Percentiles rank a stretch among this genome's conserved stretches.
phyloP scores from a whole-genome alignment of 1,140 invertebrate genomes.

The Lepidotrigona ventralis region DNA sequence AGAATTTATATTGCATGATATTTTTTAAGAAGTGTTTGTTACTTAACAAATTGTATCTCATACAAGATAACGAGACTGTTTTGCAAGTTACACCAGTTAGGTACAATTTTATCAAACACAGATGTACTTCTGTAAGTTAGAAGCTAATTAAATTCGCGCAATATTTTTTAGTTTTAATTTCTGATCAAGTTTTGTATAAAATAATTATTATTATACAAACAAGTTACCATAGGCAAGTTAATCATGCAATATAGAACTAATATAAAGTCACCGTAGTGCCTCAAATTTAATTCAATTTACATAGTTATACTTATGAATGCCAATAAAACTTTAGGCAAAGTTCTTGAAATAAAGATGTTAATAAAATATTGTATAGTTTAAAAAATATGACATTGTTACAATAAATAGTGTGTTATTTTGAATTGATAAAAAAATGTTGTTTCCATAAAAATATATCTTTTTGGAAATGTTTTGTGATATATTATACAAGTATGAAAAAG shows the following conservation, averaged over 20 bases:
- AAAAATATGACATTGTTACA: conserved; percentile 40
- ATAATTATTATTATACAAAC: conserved; percentile 3
- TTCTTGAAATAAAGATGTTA: conserved; percentile 31
- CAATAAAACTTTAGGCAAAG: conserved; percentile 36
- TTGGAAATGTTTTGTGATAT: conserved; percentile 23
- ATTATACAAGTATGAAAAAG: conserved; percentile 12
- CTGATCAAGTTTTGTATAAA: background rate
- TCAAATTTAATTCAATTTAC: conserved; percentile 54
- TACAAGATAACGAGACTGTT: conserved; percentile 5
- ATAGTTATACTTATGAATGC: conserved; percentile 35
- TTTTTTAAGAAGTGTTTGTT: background rate
- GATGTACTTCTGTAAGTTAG: background rate
- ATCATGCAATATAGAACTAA: conserved; percentile 37
- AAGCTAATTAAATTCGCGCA: background rate
- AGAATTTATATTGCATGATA: conserved; percentile 32
- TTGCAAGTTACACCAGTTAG: background rate
- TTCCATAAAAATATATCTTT: conserved; percentile 29
- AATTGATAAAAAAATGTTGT: background rate
- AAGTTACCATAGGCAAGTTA: background rate
- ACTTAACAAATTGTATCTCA: background rate
- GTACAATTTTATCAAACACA: conserved; percentile 7
- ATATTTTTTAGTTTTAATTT: background rate
- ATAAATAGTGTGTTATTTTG: conserved; percentile 33
- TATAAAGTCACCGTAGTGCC: conserved; percentile 67
- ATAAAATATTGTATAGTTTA: conserved; percentile 21